Evolutionary conservation across 92 coral and sea anemone species (phyloP), one percentile per base, ranked within the genome.

Genomic region (Hydrozoanthus gracilis): DNA sequence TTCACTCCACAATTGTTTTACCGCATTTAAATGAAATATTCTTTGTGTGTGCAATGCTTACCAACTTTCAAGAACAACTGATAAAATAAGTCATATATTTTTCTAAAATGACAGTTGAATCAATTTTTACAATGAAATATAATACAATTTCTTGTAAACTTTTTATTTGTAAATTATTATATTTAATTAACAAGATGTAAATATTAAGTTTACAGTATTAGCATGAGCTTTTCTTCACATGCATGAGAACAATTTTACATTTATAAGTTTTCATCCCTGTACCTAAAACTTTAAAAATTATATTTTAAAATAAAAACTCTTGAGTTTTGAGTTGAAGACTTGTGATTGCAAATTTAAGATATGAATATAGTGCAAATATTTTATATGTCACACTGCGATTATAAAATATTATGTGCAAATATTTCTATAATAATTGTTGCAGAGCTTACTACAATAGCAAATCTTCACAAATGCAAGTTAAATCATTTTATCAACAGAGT

Each of bases 11-110:
- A 54, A 71, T 18, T 84, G 45, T 20, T 67, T 72, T 84, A 68
- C 87, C 87, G 12, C 64, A 84, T 78, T 48, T 84, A 51, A 84
- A 84, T 84, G 79, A 84, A 66, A 51, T 84, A 83, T 84, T n/a
- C 39, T 27, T 27, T 27, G 39, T 27, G 39, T 27, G 39, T 27
- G 39, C 39, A 0, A 27, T 27, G 86, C 16, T 70, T 8, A 70
- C 75, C 14, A 70, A 70, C 51, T 70, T 70, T 70, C 75, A 70
- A 70, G 75, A 70, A 70, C 75, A 70, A 44, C 75, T 70, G 75
- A 44, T 70, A 8, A 70, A 70, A 70, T 69, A 69, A 47, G 73
- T 20, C 73, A 69, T 69, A 20, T 69, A 0, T 14, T 20, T 69
- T 44, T 44, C 20, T 17, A 68, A 17, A 68, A 68, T 67, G 73